Evolutionary conservation across 1,140 invertebrate genomes (phyloP).

Genomic region (Caenorhabditis latens): DNA sequence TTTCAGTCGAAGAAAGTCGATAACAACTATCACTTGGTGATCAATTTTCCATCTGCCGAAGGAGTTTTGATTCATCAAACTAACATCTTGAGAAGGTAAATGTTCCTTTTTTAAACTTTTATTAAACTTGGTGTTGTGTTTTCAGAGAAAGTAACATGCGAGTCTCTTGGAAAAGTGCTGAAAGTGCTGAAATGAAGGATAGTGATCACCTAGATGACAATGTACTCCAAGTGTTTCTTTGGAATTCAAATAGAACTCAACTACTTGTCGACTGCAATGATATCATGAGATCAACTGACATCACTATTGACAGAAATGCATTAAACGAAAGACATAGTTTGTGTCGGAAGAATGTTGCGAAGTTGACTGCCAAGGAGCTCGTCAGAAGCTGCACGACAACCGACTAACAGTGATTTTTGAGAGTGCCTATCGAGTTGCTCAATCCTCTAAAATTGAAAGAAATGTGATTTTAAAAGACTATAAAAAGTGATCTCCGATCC

Average conservation of each 20-base stretch:
- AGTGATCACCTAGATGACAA: slow-evolving; percentile 59
- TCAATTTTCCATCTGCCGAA: slow-evolving; percentile 60
- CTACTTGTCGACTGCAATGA: slow-evolving; percentile 39
- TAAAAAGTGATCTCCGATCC: slow-evolving; percentile 11
- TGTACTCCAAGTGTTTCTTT: slow-evolving; percentile 58
- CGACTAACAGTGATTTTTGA: slow-evolving; percentile 40
- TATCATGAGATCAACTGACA: slow-evolving; percentile 55
- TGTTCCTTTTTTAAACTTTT: neutral
- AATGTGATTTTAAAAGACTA: slow-evolving; percentile 25
- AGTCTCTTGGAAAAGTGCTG: slow-evolving; percentile 52
- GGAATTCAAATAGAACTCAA: slow-evolving; percentile 47
- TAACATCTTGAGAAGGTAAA: slow-evolving; percentile 45
- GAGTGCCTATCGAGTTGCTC: neutral
- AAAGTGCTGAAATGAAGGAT: slow-evolving; percentile 61
- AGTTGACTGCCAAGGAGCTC: slow-evolving; percentile 43
- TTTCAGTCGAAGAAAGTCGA: neutral
- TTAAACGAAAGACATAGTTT: slow-evolving; percentile 33
- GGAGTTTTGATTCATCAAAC: slow-evolving; percentile 61
- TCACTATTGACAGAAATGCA: slow-evolving; percentile 49
- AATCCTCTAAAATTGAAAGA: neutral
- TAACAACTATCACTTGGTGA: slow-evolving; percentile 47
- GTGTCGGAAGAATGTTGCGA: slow-evolving; percentile 42
- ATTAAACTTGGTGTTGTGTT: neutral
- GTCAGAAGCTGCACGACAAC: slow-evolving; percentile 61
- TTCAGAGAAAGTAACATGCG: slow-evolving; percentile 56